Evolutionary conservation across 2,113 vertebrate species (phyloP), one percentile per base, ranked within the genome.

Genomic region (Cygnus atratus): DNA sequence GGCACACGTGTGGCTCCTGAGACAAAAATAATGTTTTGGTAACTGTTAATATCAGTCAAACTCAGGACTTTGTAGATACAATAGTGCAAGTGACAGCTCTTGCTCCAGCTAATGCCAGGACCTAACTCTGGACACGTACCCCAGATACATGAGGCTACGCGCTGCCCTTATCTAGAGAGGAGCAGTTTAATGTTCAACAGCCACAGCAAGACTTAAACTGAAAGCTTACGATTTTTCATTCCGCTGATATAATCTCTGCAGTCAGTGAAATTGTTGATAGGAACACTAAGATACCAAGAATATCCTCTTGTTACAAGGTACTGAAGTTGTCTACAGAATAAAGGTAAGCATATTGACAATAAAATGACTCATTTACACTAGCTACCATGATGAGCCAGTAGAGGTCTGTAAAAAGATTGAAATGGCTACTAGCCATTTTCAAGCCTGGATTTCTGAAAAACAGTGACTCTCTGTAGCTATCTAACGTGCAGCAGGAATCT

Each of bases 1-100:
- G 92, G 95, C 91, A 92, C 52, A 84, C 76, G n/a, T 89, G 77
- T 59, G 37, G 67, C 57, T 96, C 92, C 71, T 3, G 22, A 95
- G 76, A 88, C 94, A 92, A 79, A 92, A 91, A 62, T 31, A 5
- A 8, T 3, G 2, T 61, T 57, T 39, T 80, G 63, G 74, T 58
- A 92, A 76, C 58, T 93, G 73, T 87, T 82, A 48, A 90, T 77
- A 72, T 93, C 72, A 67, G 65, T 87, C 73, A 85, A 80, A 82
- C 43, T 82, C 61, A 19, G 58, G 70, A 94, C 71, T 82, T 18
- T 9, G 50, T 37, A 87, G 74, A 84, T 92, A 3, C 16, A 91
- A 91, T 80, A 89, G 31, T 76, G 44, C 39, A 82, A 92, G 58
- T 62, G 84, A 79, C 87, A 94, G 81, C 88, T 96, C 66, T 57